Percentiles rank a stretch among this genome's conserved stretches.
Conservation (phyloP, 2,888 invertebrate genomes). For the Ariolimax columbianus region DNA sequence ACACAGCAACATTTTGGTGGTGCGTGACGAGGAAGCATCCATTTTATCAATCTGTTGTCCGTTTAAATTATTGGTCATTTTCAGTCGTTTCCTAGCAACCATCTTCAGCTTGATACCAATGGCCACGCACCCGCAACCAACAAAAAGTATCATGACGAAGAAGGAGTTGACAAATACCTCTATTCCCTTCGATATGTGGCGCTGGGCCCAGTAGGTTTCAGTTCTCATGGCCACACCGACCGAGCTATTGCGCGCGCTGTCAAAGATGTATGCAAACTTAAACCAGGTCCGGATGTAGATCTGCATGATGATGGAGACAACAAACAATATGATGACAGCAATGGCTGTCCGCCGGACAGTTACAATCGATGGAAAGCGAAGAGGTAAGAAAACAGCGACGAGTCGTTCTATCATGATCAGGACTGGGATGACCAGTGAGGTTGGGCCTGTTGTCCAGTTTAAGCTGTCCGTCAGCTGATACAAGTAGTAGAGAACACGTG, state of each 20-base stretch:
- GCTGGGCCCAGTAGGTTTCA: not conserved
- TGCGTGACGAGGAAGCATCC: not conserved
- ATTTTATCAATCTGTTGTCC: not conserved
- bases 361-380: slow-evolving; percentile 23
- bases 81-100: slow-evolving; percentile 12
- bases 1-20: slow-evolving; percentile 34
- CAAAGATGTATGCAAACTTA: slow-evolving; percentile 32
- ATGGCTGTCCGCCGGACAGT: slow-evolving; percentile 25
- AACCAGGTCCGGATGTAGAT: slow-evolving; percentile 40
- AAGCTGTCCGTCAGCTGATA: slow-evolving; percentile 30
- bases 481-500: slow-evolving; percentile 25
- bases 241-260: not conserved
- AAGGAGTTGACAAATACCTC: not conserved
- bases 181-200: not conserved
- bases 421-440: slow-evolving; percentile 5
- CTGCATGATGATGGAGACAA: not conserved
- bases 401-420: slow-evolving; percentile 33
- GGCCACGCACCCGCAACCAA: slow-evolving; percentile 26
- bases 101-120: slow-evolving; percentile 34
- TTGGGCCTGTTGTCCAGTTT: slow-evolving; percentile 26
- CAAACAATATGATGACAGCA: not conserved
- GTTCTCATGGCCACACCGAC: slow-evolving; percentile 16
- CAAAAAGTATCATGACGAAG: not conserved
- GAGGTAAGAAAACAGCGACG: slow-evolving; percentile 40
- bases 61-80: not conserved